Percentiles rank a stretch among this genome's conserved stretches.
phyloP scores from a whole-genome alignment of 2,113 vertebrate species.

The Pycnonotus jocosus region DNA sequence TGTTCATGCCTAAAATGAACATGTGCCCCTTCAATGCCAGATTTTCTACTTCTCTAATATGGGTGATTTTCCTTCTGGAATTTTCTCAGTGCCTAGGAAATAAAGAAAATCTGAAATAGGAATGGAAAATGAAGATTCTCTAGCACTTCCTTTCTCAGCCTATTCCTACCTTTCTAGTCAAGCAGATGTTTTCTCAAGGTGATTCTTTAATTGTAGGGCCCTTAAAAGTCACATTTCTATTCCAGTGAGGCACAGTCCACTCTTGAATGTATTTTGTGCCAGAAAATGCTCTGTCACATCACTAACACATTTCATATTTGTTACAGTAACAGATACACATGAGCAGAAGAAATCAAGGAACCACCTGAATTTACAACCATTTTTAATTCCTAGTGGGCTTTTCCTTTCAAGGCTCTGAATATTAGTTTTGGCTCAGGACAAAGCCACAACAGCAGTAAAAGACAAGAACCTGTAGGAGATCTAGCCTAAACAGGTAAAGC shows the following conservation, averaged over 20 bases:
- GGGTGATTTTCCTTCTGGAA: neutral
- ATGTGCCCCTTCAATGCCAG: neutral
- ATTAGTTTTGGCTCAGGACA: neutral
- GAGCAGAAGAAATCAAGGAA: neutral
- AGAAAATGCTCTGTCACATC: neutral
- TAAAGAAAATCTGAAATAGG: neutral
- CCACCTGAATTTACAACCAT: neutral
- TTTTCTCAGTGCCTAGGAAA: neutral
- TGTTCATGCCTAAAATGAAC: neutral
- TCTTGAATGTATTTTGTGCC: neutral
- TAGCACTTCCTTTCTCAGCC: neutral
- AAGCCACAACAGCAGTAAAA: neutral
- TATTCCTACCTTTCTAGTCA: neutral
- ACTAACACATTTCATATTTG: neutral
- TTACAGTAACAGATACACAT: neutral
- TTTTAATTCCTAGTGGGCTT: neutral
- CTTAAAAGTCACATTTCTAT: neutral
- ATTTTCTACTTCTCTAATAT: neutral
- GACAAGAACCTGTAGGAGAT: neutral
- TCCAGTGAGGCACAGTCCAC: neutral
- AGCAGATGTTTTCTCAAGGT: neutral
- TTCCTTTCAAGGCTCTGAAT: neutral
- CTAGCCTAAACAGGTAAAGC: neutral
- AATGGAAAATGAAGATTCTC: neutral
- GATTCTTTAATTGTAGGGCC: neutral